Percentiles rank a stretch among this genome's conserved stretches.
These are phyloP conservation scores for Brevipalpus yothersi DNA, from an alignment of 1,140 invertebrate species.

Conservation along the genomic window DNA sequence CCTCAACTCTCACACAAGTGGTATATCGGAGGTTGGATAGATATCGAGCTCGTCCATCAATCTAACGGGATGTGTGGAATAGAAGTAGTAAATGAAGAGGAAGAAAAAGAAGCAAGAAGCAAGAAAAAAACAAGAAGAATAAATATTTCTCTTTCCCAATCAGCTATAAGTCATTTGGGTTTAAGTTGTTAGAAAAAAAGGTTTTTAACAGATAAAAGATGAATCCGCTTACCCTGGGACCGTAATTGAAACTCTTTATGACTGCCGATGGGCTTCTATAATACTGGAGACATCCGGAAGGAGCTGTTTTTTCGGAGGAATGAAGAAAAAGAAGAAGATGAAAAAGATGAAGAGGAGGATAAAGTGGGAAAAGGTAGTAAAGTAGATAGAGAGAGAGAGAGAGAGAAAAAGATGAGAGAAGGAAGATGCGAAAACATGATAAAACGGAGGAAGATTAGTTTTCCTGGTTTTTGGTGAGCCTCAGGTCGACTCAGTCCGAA, in stretches of 20 bases:
- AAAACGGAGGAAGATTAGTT: too few species aligned
- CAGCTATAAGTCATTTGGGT: too few species aligned
- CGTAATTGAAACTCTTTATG: constrained; percentile 37
- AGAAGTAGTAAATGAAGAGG: background rate
- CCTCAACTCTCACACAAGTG: constrained; percentile 52
- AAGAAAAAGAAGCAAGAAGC: background rate
- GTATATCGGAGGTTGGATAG: constrained; percentile 68
- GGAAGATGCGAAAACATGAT: background rate
- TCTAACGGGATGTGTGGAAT: background rate
- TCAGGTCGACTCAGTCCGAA: too few species aligned
- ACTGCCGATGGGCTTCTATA: constrained; percentile 12
- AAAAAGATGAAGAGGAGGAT: background rate
- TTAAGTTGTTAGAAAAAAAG: background rate
- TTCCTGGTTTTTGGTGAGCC: too few species aligned
- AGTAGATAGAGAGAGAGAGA: background rate
- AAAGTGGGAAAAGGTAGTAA: background rate
- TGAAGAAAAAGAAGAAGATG: background rate
- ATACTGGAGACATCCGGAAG: constrained; percentile 15
- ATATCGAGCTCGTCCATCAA: constrained; percentile 32
- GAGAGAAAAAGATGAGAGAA: background rate
- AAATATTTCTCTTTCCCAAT: too few species aligned
- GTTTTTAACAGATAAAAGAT: background rate
- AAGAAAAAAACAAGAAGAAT: too few species aligned
- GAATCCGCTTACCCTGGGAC: constrained; percentile 1
- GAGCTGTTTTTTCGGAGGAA: constrained; percentile 6